Percentiles rank a stretch among this genome's conserved stretches.
Evolutionary conservation across 2,113 vertebrate genomes (phyloP).

Genomic region (Gracilinanus agilis): DNA sequence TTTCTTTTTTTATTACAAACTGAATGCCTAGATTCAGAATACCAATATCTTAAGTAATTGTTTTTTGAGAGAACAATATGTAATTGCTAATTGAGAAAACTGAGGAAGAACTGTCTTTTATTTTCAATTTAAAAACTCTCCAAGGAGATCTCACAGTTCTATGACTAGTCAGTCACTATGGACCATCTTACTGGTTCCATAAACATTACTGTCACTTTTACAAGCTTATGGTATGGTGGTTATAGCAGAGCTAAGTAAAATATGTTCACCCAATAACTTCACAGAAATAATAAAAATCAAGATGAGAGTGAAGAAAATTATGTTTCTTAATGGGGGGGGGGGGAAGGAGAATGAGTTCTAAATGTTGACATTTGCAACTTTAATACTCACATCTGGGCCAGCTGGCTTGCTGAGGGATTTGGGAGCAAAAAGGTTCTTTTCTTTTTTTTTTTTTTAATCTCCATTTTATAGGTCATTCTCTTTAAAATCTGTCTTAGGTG

Average conservation of each 20-base stretch:
- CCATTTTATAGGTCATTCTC: too few species aligned
- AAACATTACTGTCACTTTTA: neutral
- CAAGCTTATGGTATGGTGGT: neutral
- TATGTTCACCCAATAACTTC: neutral
- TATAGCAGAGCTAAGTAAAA: neutral
- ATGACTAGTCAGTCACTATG: neutral
- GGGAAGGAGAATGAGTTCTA: neutral
- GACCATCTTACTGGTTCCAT: neutral
- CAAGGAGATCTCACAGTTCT: neutral
- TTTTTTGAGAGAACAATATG: slow-evolving; percentile 20
- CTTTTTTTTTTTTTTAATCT: neutral
- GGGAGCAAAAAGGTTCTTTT: neutral
- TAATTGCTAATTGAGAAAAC: slow-evolving; percentile 51
- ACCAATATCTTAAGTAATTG: neutral
- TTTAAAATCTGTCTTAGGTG: neutral
- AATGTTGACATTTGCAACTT: neutral
- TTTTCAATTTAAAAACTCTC: slow-evolving; percentile 30
- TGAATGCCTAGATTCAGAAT: neutral
- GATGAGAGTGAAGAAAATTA: neutral
- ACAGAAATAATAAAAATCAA: neutral
- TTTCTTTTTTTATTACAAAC: neutral
- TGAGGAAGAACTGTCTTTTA: neutral
- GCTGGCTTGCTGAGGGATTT: neutral
- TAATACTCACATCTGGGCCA: neutral
- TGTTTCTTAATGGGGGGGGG: neutral